Evolutionary conservation across 2,113 vertebrate genomes (phyloP).

Genomic region (Eudyptes chrysolophus): DNA sequence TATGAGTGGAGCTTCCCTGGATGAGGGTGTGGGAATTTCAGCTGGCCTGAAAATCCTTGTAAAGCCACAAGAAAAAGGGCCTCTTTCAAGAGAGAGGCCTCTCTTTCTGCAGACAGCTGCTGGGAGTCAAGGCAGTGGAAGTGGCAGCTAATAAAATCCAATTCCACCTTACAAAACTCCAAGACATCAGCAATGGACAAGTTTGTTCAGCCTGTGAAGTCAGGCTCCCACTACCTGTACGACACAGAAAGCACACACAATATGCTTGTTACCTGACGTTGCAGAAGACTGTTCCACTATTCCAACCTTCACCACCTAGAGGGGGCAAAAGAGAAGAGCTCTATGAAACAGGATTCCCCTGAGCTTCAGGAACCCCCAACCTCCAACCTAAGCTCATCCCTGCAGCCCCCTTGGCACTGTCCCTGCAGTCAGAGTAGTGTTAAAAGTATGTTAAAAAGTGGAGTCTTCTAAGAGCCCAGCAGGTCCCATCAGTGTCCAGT

Average conservation of each 20-base stretch:
- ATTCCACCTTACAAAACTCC: neutral
- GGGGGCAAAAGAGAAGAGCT: neutral
- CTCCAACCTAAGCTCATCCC: neutral
- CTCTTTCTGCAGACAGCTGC: neutral
- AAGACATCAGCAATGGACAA: neutral
- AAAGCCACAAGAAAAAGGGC: neutral
- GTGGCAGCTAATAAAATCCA: neutral
- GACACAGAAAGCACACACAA: neutral
- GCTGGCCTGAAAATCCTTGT: neutral
- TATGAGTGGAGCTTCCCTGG: neutral
- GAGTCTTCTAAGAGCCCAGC: neutral
- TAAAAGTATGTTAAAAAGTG: neutral
- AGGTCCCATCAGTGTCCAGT: neutral
- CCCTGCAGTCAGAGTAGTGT: neutral
- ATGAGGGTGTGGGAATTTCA: neutral
- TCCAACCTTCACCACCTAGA: slow-evolving; percentile 95
- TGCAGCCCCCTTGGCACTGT: neutral
- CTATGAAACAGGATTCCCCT: neutral
- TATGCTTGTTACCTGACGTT: slow-evolving; percentile 81
- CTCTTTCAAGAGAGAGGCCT: neutral
- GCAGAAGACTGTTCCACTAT: slow-evolving; percentile 92
- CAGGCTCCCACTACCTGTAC: neutral
- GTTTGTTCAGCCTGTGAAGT: neutral
- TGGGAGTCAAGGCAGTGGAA: neutral
- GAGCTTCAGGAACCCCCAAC: neutral